Evolutionary conservation across 2,888 invertebrate genomes (phyloP).

Genomic region (Polydrusus cervinus): DNA sequence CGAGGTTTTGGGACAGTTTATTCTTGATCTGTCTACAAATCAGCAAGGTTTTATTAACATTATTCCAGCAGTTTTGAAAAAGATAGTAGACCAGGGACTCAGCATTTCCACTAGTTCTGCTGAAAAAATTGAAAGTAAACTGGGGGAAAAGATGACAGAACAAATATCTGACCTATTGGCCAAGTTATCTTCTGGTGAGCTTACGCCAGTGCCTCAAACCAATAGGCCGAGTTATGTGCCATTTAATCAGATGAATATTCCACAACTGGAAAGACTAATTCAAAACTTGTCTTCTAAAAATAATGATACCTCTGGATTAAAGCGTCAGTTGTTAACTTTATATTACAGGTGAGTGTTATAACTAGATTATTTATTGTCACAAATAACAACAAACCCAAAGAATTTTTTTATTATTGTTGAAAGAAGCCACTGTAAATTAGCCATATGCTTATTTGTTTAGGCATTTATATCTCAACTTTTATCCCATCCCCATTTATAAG

Average conservation of each 20-base stretch:
- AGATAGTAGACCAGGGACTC: slow-evolving; percentile 78
- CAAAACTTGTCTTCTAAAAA: slow-evolving; percentile 75
- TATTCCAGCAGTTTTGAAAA: slow-evolving; percentile 73
- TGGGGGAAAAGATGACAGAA: slow-evolving; percentile 80
- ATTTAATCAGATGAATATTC: slow-evolving; percentile 71
- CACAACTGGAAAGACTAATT: slow-evolving; percentile 76
- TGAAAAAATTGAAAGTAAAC: slow-evolving; percentile 76
- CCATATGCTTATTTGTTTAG: too few species aligned
- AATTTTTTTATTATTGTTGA: not conserved
- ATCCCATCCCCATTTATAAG: too few species aligned
- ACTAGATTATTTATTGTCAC: not conserved
- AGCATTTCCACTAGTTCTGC: slow-evolving; percentile 78
- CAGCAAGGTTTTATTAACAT: slow-evolving; percentile 71
- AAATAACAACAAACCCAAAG: too few species aligned
- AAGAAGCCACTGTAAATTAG: too few species aligned
- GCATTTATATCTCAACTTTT: too few species aligned
- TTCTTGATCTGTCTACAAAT: slow-evolving; percentile 73
- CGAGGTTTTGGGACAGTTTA: slow-evolving; percentile 74
- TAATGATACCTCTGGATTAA: slow-evolving; percentile 75
- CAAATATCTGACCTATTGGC: slow-evolving; percentile 77
- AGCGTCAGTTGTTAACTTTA: slow-evolving; percentile 76
- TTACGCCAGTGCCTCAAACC: slow-evolving; percentile 72
- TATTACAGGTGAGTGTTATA: slow-evolving; percentile 71
- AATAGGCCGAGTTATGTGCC: slow-evolving; percentile 68
- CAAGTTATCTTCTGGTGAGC: slow-evolving; percentile 78